Conservation (phyloP, 2,797 vertebrate species). For the Pogoniulus pusillus region DNA sequence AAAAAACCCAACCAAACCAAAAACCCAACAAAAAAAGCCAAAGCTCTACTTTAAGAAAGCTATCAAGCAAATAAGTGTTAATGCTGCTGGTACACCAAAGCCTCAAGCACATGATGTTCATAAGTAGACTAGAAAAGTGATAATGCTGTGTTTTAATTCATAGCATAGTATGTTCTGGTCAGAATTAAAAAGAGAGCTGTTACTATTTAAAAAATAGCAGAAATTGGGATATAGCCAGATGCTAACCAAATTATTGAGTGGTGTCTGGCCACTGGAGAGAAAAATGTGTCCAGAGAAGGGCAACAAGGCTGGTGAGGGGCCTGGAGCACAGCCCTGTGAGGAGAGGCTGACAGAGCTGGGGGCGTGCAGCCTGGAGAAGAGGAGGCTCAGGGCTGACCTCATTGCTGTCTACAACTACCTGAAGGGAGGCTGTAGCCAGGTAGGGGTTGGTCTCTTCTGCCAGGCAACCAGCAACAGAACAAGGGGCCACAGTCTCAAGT, state of each 20-base stretch:
- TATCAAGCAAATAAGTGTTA: conserved; percentile 15
- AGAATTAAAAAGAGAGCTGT: background rate
- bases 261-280: background rate
- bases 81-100: background rate
- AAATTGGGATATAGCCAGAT: background rate
- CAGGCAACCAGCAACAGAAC: too few relatives aligned
- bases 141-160: background rate
- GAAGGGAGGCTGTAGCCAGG: too few relatives aligned
- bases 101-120: background rate
- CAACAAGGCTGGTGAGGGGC: too few relatives aligned
- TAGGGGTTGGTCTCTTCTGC: too few relatives aligned
- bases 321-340: too few relatives aligned
- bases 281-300: too few relatives aligned
- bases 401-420: too few relatives aligned
- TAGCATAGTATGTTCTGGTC: background rate
- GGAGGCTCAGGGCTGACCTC: too few relatives aligned
- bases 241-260: background rate
- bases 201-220: background rate
- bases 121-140: background rate
- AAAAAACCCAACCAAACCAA: too few relatives aligned
- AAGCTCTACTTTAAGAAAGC: conserved; percentile 7
- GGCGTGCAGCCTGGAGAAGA: too few relatives aligned
- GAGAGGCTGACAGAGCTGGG: too few relatives aligned
- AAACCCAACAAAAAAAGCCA: background rate
- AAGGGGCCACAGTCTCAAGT: too few relatives aligned